Evolutionary conservation across 2,113 vertebrate genomes (phyloP).

Genomic region (Calidris pygmaea): DNA sequence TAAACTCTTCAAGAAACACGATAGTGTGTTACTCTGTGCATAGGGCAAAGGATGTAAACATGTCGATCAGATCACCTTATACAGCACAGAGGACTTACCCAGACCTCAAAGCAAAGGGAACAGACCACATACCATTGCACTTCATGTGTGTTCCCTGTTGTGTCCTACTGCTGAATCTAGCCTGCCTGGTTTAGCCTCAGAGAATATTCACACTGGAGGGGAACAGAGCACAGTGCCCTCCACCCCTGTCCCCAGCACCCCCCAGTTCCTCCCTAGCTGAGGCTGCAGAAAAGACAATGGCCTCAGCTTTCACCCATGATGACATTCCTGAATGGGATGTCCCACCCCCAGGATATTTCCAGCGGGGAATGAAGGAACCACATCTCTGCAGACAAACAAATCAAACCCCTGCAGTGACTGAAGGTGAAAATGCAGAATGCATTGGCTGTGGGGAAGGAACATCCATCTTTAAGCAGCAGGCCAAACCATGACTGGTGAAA

Average conservation of each 20-base stretch:
- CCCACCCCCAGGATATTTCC: background rate
- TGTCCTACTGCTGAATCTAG: background rate
- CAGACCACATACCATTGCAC: background rate
- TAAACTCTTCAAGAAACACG: background rate
- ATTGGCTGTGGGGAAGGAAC: background rate
- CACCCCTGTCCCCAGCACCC: background rate
- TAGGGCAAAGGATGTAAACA: background rate
- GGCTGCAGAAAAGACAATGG: background rate
- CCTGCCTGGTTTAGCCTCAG: background rate
- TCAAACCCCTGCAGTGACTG: background rate
- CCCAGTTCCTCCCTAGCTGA: background rate
- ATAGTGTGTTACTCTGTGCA: accelerated
- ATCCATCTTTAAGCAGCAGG: background rate
- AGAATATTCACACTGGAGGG: background rate
- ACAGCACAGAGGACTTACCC: background rate
- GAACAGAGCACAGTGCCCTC: background rate
- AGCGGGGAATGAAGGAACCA: background rate
- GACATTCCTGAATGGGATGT: background rate
- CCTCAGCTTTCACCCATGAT: background rate
- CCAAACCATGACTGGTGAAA: background rate
- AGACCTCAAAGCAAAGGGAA: background rate
- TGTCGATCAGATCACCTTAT: background rate
- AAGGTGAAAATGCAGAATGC: background rate
- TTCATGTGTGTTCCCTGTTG: background rate
- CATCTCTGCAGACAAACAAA: background rate